Evolutionary conservation across 2,888 invertebrate species (phyloP).

Genomic region (Hipparchia semele): DNA sequence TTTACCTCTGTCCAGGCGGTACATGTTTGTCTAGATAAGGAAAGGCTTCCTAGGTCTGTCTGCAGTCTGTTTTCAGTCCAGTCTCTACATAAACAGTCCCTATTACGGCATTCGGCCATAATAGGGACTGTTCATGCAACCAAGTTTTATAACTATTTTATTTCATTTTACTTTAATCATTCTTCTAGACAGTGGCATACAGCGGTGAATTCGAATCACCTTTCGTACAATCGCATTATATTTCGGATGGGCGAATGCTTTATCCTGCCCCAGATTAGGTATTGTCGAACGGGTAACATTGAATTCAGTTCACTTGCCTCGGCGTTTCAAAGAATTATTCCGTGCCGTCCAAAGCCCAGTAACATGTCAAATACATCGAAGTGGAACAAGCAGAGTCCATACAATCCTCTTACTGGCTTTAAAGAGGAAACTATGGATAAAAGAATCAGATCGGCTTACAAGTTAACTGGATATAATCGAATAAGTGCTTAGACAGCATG

Average conservation of each 20-base stretch:
- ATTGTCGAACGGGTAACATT: neutral
- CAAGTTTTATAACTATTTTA: neutral
- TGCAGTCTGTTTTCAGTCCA: too few relatives aligned
- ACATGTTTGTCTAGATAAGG: too few relatives aligned
- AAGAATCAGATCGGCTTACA: constrained; percentile 17
- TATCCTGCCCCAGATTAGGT: neutral
- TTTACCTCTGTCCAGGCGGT: too few relatives aligned
- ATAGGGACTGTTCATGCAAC: too few relatives aligned
- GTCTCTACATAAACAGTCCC: too few relatives aligned
- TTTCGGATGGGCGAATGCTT: neutral
- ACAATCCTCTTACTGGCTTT: constrained; percentile 35
- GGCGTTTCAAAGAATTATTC: constrained; percentile 27
- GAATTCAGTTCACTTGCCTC: constrained; percentile 7
- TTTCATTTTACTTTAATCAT: too few relatives aligned
- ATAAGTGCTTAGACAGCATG: neutral
- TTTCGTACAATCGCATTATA: neutral
- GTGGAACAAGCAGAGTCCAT: constrained; percentile 36
- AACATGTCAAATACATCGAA: constrained; percentile 39
- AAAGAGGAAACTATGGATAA: constrained; percentile 29
- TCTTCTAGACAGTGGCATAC: too few relatives aligned
- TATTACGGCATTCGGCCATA: too few relatives aligned
- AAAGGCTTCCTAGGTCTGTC: too few relatives aligned
- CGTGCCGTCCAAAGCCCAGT: constrained; percentile 30
- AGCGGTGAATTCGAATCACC: neutral
- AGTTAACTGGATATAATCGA: neutral